A percentile compares a stretch with the other conserved stretches of the same genome.
These are phyloP conservation scores for Mormyrops boulengeri DNA, from an alignment of 2,797 vertebrate genomes.

Conservation along the genomic window DNA sequence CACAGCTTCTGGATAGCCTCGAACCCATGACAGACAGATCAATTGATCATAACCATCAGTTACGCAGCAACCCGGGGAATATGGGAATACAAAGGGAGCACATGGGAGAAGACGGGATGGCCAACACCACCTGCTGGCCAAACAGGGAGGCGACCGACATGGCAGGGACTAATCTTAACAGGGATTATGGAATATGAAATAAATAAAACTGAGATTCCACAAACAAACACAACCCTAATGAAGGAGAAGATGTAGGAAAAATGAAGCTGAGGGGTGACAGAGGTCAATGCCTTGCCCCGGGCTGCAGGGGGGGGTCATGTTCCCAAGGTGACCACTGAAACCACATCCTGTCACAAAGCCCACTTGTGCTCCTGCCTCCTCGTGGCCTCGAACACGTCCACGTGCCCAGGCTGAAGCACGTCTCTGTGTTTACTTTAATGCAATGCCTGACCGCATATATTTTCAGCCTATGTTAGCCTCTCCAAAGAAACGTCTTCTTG, in stretches of 20 bases:
- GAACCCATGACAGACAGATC: not conserved
- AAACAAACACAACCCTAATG: not conserved
- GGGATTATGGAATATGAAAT: not conserved
- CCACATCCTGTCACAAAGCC: conserved; percentile 12
- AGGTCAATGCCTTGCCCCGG: not conserved
- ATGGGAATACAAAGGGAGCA: not conserved
- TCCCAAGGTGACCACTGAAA: conserved; percentile 3
- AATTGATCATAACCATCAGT: not conserved
- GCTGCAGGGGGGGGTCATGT: not conserved
- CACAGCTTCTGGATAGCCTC: not conserved
- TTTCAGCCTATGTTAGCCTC: not conserved
- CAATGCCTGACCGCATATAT: not conserved
- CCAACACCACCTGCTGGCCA: not conserved
- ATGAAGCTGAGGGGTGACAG: not conserved
- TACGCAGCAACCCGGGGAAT: not conserved
- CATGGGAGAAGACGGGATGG: not conserved
- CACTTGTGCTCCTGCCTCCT: not conserved
- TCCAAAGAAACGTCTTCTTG: not conserved
- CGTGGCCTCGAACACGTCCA: not conserved
- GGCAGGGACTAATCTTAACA: not conserved
- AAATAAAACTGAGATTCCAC: not conserved
- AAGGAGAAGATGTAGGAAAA: not conserved
- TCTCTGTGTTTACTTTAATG: not conserved
- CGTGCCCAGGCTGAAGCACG: not conserved
- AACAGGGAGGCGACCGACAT: not conserved